phyloP scores from a whole-genome alignment of 2,113 vertebrate genomes.

The Sebastes fasciatus region DNA sequence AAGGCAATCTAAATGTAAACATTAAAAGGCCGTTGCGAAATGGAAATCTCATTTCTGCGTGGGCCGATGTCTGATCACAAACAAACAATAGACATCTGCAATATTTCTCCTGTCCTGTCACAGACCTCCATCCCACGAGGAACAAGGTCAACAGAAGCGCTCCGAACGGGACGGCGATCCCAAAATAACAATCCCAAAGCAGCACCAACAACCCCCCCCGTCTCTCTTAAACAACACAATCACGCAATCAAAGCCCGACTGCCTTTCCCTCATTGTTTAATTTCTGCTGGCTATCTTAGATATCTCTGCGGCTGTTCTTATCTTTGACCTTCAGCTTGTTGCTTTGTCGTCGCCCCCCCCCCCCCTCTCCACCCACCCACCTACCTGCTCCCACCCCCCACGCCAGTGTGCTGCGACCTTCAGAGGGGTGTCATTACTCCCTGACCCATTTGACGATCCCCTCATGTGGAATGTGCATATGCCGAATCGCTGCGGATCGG shows the following conservation, averaged over 20 bases:
- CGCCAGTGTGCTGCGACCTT: slow-evolving; percentile 95
- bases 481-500: slow-evolving; percentile 91
- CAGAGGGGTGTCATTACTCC: slow-evolving; percentile 94
- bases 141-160: slow-evolving; percentile 83
- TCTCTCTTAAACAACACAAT: slow-evolving; percentile 87
- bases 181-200: slow-evolving; percentile 87
- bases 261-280: slow-evolving; percentile 89
- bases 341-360: slow-evolving; percentile 90
- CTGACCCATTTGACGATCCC: slow-evolving; percentile 96
- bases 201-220: slow-evolving; percentile 38
- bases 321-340: slow-evolving; percentile 96
- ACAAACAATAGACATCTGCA: slow-evolving; percentile 84
- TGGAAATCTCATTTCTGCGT: slow-evolving; percentile 79
- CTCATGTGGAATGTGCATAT: slow-evolving; percentile 94
- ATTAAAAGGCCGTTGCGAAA: slow-evolving; percentile 63
- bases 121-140: slow-evolving; percentile 75
- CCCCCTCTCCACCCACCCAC: slow-evolving; percentile 57
- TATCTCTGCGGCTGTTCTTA: slow-evolving; percentile 90
- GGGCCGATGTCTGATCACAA: slow-evolving; percentile 71
- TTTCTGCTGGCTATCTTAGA: slow-evolving; percentile 89
- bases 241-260: slow-evolving; percentile 87
- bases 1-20: slow-evolving; percentile 71
- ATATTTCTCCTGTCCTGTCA: slow-evolving; percentile 75
- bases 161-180: slow-evolving; percentile 79
- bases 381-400: slow-evolving; percentile 76